Percentiles rank a stretch among this genome's conserved stretches.
Conservation (phyloP, 2,113 vertebrate genomes). For the Syngnathus floridae region DNA sequence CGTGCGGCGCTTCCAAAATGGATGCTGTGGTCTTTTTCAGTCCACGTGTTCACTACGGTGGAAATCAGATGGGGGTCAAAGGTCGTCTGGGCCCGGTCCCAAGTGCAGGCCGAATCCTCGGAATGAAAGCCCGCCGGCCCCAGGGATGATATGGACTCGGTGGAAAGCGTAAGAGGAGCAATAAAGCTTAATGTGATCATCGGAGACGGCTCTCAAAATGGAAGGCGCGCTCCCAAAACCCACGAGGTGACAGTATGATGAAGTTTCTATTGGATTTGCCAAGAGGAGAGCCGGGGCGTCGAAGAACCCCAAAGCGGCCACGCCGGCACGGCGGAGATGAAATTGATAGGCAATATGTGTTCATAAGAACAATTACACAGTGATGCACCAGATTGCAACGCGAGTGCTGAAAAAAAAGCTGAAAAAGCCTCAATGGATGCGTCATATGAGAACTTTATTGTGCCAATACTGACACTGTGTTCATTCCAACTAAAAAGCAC, state of each 20-base stretch:
- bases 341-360: constrained; percentile 57
- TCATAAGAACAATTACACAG: constrained; percentile 24
- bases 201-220: constrained; percentile 47
- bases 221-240: constrained; percentile 61
- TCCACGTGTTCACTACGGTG: constrained; percentile 40
- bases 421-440: not conserved
- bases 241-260: constrained; percentile 67
- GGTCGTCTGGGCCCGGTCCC: constrained; percentile 42
- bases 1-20: constrained; percentile 38
- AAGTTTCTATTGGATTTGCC: constrained; percentile 66
- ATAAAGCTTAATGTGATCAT: constrained; percentile 74
- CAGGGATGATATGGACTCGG: constrained; percentile 60
- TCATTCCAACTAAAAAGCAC: not conserved
- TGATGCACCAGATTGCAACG: constrained; percentile 2
- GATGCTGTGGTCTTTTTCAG: constrained; percentile 1
- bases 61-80: constrained; percentile 47
- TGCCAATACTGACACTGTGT: not conserved
- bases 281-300: constrained; percentile 44
- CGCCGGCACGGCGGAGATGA: constrained; percentile 29
- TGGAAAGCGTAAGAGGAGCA: constrained; percentile 66
- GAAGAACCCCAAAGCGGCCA: constrained; percentile 41
- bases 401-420: not conserved
- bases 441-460: constrained; percentile 1
- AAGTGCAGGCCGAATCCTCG: constrained; percentile 52
- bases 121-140: constrained; percentile 65